Evolutionary conservation across 2,113 vertebrate species (phyloP).

Genomic region (Physeter macrocephalus): DNA sequence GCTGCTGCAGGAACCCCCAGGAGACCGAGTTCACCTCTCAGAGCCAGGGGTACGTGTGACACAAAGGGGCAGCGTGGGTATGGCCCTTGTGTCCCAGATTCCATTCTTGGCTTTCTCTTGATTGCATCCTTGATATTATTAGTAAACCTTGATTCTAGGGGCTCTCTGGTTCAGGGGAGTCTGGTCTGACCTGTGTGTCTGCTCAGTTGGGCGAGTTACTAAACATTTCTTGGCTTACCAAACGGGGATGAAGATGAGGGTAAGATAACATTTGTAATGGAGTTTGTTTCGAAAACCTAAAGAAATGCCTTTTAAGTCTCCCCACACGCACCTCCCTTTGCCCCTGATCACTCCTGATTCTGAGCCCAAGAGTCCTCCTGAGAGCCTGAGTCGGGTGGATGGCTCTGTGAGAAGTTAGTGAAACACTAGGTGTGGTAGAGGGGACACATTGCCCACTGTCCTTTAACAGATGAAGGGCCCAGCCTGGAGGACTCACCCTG

Average conservation of each 20-base stretch:
- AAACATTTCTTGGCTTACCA: not conserved
- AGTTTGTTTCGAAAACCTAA: not conserved
- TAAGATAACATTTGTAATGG: too few species aligned
- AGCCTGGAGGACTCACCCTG: not conserved
- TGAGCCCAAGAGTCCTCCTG: not conserved
- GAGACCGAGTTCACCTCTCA: too few species aligned
- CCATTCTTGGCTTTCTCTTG: not conserved
- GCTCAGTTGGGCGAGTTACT: rapidly evolving
- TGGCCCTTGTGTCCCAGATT: not conserved
- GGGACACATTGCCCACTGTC: rapidly evolving
- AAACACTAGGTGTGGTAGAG: rapidly evolving
- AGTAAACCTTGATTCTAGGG: not conserved
- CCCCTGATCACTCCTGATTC: not conserved
- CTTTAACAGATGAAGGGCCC: not conserved
- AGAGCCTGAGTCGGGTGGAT: rapidly evolving
- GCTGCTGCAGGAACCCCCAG: not conserved
- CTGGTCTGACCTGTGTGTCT: rapidly evolving
- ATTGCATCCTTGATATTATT: not conserved
- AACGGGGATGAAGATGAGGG: rapidly evolving
- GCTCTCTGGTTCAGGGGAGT: rapidly evolving
- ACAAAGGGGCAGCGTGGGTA: not conserved
- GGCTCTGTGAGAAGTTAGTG: not conserved
- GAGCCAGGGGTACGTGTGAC: too few species aligned
- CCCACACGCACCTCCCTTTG: rapidly evolving
- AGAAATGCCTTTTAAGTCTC: not conserved